These are phyloP conservation scores for Philereme transversata DNA, from an alignment of 2,888 invertebrate species.

Conservation along the genomic window DNA sequence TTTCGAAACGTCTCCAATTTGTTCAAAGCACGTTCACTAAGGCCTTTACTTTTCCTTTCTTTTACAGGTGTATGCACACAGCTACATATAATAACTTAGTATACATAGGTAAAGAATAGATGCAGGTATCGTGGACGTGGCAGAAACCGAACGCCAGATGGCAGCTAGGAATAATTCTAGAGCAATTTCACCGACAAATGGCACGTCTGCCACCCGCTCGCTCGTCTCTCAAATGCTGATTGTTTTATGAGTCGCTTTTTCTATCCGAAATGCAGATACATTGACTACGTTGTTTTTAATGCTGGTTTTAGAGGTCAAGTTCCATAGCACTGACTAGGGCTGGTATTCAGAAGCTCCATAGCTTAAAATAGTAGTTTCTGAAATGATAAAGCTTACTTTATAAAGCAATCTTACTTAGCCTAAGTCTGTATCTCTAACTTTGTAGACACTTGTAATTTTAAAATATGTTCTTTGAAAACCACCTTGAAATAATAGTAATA, in stretches of 20 bases:
- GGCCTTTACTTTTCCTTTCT: too few relatives aligned
- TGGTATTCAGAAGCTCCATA: too few relatives aligned
- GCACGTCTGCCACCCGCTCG: slow-evolving; percentile 53
- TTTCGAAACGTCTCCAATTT: too few relatives aligned
- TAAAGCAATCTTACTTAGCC: too few relatives aligned
- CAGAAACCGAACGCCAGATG: slow-evolving; percentile 46
- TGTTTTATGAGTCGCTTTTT: slow-evolving; percentile 37
- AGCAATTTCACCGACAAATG: slow-evolving; percentile 63
- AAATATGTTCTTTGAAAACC: too few relatives aligned
- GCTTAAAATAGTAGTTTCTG: too few relatives aligned
- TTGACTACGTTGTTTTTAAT: not conserved
- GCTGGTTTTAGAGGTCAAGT: not conserved
- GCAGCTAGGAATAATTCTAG: slow-evolving; percentile 59
- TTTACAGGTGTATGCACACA: not conserved
- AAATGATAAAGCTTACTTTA: too few relatives aligned
- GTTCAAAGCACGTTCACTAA: too few relatives aligned
- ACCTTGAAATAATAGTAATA: too few relatives aligned
- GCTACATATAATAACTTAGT: not conserved
- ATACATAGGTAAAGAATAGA: slow-evolving; percentile 10
- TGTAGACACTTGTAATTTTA: too few relatives aligned
- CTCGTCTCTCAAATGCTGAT: slow-evolving; percentile 34
- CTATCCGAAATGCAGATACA: not conserved
- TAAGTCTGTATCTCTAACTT: too few relatives aligned
- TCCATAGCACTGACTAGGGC: too few relatives aligned
- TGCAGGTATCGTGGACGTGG: slow-evolving; percentile 40